These are phyloP conservation scores for Odontophorus gujanensis DNA, from an alignment of 2,113 vertebrate species.

Conservation along the genomic window DNA sequence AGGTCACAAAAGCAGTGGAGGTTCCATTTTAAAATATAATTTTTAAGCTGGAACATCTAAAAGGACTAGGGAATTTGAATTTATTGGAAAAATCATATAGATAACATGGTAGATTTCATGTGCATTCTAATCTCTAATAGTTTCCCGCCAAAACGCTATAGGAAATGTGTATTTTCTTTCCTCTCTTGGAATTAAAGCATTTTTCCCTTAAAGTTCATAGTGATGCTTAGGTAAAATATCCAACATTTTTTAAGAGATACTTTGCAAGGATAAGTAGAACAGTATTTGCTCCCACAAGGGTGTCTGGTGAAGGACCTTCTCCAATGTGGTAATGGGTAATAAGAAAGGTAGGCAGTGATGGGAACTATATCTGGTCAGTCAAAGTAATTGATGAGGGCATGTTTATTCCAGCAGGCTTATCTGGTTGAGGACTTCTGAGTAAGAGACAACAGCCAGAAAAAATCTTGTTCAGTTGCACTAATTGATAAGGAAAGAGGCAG, in stretches of 20 bases:
- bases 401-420: not conserved
- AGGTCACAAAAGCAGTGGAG: not conserved
- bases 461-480: not conserved
- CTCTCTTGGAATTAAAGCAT: not conserved
- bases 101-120: not conserved
- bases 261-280: not conserved
- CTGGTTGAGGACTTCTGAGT: not conserved
- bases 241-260: not conserved
- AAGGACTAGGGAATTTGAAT: not conserved
- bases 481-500: not conserved
- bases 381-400: not conserved
- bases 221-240: not conserved
- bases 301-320: not conserved
- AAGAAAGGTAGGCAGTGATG: not conserved
- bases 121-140: not conserved
- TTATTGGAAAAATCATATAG: not conserved
- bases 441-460: not conserved
- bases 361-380: not conserved
- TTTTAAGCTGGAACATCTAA: not conserved
- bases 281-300: not conserved
- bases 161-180: not conserved
- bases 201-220: not conserved
- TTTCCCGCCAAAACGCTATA: not conserved
- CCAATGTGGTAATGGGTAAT: not conserved
- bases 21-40: not conserved